A percentile compares a stretch with the other conserved stretches of the same genome.
Conservation (phyloP, 2,888 invertebrate species). For the Alsophila aescularia region DNA sequence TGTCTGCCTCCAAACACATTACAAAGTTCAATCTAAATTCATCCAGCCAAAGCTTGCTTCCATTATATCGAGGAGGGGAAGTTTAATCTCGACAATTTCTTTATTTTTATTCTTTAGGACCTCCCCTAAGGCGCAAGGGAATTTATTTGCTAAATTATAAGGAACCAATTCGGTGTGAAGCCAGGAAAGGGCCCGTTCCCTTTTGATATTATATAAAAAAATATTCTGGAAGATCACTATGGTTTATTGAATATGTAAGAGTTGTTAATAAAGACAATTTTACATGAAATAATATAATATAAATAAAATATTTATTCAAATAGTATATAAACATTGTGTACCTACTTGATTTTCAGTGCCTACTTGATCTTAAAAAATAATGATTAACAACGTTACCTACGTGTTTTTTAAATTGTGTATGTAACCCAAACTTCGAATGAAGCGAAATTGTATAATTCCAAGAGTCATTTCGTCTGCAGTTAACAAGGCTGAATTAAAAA, state of each 20-base stretch:
- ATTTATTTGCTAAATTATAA: slow-evolving; percentile 40
- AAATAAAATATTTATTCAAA: neutral
- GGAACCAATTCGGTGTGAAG: slow-evolving; percentile 34
- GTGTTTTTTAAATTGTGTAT: neutral
- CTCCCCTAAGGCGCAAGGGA: slow-evolving; percentile 23
- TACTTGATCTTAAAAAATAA: neutral
- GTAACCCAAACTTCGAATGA: slow-evolving; percentile 22
- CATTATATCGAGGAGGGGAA: slow-evolving; percentile 28
- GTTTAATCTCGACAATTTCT: slow-evolving; percentile 36
- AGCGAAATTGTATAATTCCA: slow-evolving; percentile 27
- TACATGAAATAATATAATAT: neutral
- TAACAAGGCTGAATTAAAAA: slow-evolving; percentile 36
- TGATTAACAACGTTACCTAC: neutral
- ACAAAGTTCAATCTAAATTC: slow-evolving; percentile 28
- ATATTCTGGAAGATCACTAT: slow-evolving; percentile 16
- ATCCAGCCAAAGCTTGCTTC: slow-evolving; percentile 16
- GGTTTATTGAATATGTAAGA: slow-evolving; percentile 21
- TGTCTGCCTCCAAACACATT: slow-evolving; percentile 15
- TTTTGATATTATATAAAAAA: slow-evolving; percentile 23
- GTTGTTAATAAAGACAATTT: neutral
- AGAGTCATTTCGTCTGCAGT: slow-evolving; percentile 26
- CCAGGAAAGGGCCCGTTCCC: slow-evolving; percentile 23
- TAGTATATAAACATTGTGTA: too few relatives aligned
- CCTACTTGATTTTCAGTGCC: too few relatives aligned
- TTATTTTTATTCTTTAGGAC: slow-evolving; percentile 24